Conservation (phyloP, 2,113 vertebrate genomes). For the Ptychochromis oligacanthus region DNA sequence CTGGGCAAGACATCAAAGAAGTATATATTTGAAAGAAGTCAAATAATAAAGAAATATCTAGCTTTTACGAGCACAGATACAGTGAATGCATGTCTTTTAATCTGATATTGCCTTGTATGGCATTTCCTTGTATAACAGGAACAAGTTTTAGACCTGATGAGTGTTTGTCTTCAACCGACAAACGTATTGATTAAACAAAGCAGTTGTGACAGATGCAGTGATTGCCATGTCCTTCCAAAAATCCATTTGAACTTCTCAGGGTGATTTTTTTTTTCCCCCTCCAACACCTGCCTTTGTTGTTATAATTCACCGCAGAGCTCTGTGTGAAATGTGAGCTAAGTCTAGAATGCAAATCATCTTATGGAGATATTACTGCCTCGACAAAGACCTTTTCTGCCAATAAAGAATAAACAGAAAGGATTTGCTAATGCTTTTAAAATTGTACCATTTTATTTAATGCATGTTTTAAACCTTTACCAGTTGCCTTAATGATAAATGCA, state of each 20-base stretch:
- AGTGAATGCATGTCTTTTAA: neutral
- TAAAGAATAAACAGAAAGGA: neutral
- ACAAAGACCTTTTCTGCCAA: neutral
- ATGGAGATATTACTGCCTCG: neutral
- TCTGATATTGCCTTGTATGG: neutral
- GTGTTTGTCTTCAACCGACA: neutral
- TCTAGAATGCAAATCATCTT: neutral
- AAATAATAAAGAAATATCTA: fast-evolving
- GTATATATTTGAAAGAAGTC: neutral
- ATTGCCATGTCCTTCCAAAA: constrained; percentile 14
- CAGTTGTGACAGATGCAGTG: constrained; percentile 4
- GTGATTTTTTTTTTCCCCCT: neutral
- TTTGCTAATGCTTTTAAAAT: neutral
- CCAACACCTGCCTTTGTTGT: constrained; percentile 30
- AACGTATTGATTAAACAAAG: constrained; percentile 30
- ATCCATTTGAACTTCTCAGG: neutral
- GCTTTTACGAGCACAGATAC: neutral
- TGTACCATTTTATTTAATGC: too few species aligned
- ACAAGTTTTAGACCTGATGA: neutral
- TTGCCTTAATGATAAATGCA: neutral
- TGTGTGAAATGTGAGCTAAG: constrained; percentile 13
- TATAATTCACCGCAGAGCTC: constrained; percentile 20
- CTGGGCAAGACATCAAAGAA: neutral
- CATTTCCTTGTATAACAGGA: neutral
- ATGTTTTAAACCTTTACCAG: too few species aligned